Conservation (phyloP, 2,113 vertebrate genomes). For the Pavo muticus region DNA sequence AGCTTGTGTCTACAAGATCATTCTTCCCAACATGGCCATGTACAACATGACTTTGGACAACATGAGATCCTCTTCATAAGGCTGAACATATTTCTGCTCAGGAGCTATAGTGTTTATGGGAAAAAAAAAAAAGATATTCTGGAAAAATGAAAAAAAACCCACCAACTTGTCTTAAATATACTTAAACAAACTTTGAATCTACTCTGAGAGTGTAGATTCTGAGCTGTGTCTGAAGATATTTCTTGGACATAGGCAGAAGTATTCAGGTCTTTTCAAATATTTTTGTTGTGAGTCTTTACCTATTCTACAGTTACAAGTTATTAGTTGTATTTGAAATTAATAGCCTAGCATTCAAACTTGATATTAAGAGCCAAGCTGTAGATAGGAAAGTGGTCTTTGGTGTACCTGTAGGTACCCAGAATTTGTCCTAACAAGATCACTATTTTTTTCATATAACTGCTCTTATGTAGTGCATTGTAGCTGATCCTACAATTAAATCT, state of each 20-base stretch:
- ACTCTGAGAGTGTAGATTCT: background rate
- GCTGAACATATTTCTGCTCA: background rate
- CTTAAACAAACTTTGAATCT: background rate
- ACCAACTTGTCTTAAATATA: background rate
- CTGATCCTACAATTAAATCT: background rate
- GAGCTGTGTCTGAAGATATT: background rate
- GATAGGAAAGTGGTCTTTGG: background rate
- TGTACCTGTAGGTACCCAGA: background rate
- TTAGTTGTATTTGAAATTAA: background rate
- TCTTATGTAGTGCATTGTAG: background rate
- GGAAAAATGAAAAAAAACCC: background rate
- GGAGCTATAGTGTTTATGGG: background rate
- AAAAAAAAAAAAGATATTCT: background rate
- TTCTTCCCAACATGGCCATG: background rate
- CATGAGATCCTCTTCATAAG: background rate
- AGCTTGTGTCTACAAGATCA: background rate
- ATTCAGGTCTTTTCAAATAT: background rate
- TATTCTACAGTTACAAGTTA: background rate
- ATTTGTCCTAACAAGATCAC: background rate
- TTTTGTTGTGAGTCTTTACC: background rate
- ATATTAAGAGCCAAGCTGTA: background rate
- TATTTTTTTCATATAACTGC: background rate
- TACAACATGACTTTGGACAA: background rate
- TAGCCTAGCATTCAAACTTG: background rate
- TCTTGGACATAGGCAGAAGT: background rate